Evolutionary conservation across 2,888 invertebrate genomes (phyloP), one percentile per base, ranked within the genome.

Genomic region (Lasioglossum calceatum): DNA sequence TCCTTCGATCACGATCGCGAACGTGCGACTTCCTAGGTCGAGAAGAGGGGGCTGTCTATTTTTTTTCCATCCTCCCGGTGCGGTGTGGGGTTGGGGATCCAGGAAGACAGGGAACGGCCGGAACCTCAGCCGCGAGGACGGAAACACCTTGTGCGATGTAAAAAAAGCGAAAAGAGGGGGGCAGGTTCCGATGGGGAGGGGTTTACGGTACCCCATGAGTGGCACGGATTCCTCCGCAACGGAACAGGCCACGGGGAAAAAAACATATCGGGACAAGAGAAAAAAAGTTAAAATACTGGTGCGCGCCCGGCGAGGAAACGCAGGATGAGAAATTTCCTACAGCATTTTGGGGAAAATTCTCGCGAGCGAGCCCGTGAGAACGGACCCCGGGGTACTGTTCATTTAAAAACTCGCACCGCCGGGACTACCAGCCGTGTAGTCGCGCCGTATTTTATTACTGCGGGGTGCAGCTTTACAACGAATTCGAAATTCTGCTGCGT

Each of bases 191-290:
- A 79, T 78, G 81, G 87, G 86, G 85, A 85, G 86, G 82, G 88
- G 90, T 93, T 94, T 95, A 94, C 95, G 95, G 95, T 95, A 94
- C 93, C 91, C 93, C 91, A 12, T 12, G 92, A 94, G 93, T 94
- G 94, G 94, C 95, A 95, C 94, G 93, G 94, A 95, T 95, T 95
- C 93, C 92, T 90, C 87, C 88, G 82, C 89, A 89, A 91, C 92
- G 92, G 92, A 92, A 85, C 91, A 87, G 88, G 16, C 72, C 23
- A 58, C 27, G 19, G n/a, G n/a, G 70, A 23, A 91, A 90, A 90
- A 90, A 89, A 86, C 70, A 72, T 79, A 80, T 84, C 77, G 76
- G 67, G 82, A 71, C 61, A 23, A 90, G 42, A 50, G 74, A 58
- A 92, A 92, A 92, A 93, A 92, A 92, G 86, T 91, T 92, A 92